Evolutionary conservation across 2,888 invertebrate species (phyloP), one percentile per base, ranked within the genome.

Genomic region (Microctonus hyperodae): DNA sequence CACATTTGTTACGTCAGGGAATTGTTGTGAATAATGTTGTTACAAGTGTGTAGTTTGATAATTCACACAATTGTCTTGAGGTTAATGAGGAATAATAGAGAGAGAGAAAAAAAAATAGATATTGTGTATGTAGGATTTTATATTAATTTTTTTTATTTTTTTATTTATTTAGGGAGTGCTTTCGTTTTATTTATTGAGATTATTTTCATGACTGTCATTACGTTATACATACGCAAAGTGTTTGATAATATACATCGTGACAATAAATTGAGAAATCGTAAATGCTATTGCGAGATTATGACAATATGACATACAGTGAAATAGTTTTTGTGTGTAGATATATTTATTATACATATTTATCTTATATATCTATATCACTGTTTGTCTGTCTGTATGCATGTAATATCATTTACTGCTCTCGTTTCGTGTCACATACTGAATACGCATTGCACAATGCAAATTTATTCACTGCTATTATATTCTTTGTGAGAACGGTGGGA

Each of bases 1-100:
- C 25, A 51, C 51, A 51, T 51, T 23, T 51, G 51, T 51, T 51
- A 51, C 51, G 25, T 51, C 51, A 51, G 23, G 51, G 23, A 51
- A 51, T 23, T 51, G 23, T 10, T 25, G 51, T 51, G 51, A 51
- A 51, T 51, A 25, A 22, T 51, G 23, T 51, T 51, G 51, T 51
- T 51, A 51, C 51, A 51, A 51, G 51, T 51, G 51, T 51, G 11
- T n/a, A n/a, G n/a, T 7, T 25, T 51, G 6, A 51, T 51, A 51
- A 10, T 51, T 51, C 51, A 13, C 51, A 23, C 51, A n/a, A 51
- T 51, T 51, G 51, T 51, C 25, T 13, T 10, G 16, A 9, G 16
- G 16, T 44, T 44, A 44, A 44, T 44, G 16, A 44, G 44, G 3
- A 28, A 7, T 28, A 28, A 28, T 5, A 28, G 7, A 28, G 28